Conservation (phyloP, 2,797 vertebrate species). For the Botia almorhae region DNA sequence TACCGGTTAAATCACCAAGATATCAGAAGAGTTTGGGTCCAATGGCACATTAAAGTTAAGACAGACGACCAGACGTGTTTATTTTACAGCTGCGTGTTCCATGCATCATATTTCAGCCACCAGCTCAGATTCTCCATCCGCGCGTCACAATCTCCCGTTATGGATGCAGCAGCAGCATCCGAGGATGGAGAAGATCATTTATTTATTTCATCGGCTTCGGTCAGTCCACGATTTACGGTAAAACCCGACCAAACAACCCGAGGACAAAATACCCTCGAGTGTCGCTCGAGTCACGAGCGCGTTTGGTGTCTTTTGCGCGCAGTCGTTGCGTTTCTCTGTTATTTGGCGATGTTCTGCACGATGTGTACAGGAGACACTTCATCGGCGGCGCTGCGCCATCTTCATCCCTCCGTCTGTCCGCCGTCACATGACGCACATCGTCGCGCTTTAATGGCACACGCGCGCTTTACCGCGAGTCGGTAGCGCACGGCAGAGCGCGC, state of each 20-base stretch:
- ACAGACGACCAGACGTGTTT: slow-evolving; percentile 4
- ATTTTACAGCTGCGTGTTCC: slow-evolving; percentile 7
- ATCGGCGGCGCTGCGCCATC: slow-evolving; percentile 76
- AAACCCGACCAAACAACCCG: slow-evolving; percentile 17
- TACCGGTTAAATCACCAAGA: slow-evolving; percentile 62
- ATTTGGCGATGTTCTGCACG: background rate
- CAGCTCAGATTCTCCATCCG: slow-evolving; percentile 45
- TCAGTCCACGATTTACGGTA: slow-evolving; percentile 7
- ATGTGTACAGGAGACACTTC: slow-evolving; percentile 35
- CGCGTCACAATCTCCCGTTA: slow-evolving; percentile 53
- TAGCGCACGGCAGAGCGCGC: slow-evolving; percentile 9
- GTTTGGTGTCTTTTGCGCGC: background rate
- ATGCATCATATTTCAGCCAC: slow-evolving; percentile 27
- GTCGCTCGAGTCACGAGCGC: slow-evolving; percentile 12
- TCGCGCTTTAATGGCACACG: slow-evolving; percentile 61
- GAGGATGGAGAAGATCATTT: slow-evolving; percentile 52
- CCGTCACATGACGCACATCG: slow-evolving; percentile 79
- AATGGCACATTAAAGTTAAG: slow-evolving; percentile 53
- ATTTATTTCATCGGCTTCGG: slow-evolving; percentile 57
- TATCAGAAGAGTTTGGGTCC: slow-evolving; percentile 53
- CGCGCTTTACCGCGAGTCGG: slow-evolving; percentile 17
- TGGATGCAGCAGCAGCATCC: slow-evolving; percentile 41
- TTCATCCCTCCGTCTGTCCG: slow-evolving; percentile 63
- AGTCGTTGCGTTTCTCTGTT: background rate
- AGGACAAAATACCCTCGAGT: background rate